Evolutionary conservation across 2,797 vertebrate genomes (phyloP), one percentile per base, ranked within the genome.

Genomic region (Rhinella marina): DNA sequence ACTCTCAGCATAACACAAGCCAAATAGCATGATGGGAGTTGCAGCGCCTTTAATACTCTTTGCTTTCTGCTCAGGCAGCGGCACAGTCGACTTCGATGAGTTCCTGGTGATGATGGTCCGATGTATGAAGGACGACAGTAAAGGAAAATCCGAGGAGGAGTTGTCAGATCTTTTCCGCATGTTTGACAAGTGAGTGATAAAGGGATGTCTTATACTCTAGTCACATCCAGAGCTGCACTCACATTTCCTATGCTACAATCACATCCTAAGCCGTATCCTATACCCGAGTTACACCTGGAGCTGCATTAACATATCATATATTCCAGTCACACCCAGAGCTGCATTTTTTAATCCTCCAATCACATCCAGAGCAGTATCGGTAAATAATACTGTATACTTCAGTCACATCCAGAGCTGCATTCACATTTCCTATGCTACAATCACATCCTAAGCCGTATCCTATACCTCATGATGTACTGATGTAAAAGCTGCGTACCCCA

Each of bases 31-130:
- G 66, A 14, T 70, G 27, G 70, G 70, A 73, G 70, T 73, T 41
- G 70, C 48, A 48, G 70, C 23, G 13, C 6, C 12, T 9, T 2
- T 59, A 21, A 19, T 13, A n/a, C 10, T 23, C 17, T 48, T 52
- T n/a, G 21, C 23, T 14, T 13, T 50, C 73, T 72, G 68, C 27
- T 41, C 90, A 99, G 98, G 98, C 83, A 99, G 98, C 0, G 98
- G 98, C 89, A 99, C 98, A 0, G 98, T 99, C 90, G 98, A 99
- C 93, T 99, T 99, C 0, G 98, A 99, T 41, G 98, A 99, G 92
- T 99, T 99, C 93, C 94, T 99, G 89, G 98, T 99, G 83, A 99
- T 99, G 98, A 99, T 99, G 98, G 98, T 99, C 82, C 95, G 98
- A 68, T 99, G 98, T 92, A 99, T 99, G 98, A 99, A 98, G 93